Percentiles rank a stretch among this genome's conserved stretches.
Evolutionary conservation across 1,140 invertebrate genomes (phyloP).

Genomic region (Thereuonema tuberculata): DNA sequence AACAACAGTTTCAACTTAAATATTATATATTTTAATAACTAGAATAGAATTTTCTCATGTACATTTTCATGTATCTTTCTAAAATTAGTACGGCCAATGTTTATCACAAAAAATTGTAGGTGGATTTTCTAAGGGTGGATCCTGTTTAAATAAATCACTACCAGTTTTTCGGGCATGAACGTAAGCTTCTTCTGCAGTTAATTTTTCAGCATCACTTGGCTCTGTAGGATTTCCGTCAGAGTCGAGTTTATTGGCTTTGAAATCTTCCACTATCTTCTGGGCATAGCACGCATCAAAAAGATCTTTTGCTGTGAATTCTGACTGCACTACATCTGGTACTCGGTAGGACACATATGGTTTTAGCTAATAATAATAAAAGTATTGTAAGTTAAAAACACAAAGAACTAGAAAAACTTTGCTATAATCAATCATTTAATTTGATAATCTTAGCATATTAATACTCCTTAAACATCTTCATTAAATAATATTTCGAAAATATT

Average conservation of each 20-base stretch:
- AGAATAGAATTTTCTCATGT: too few species aligned
- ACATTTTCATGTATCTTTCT: too few species aligned
- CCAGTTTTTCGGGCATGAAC: slow-evolving; percentile 53
- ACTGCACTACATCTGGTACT: slow-evolving; percentile 52
- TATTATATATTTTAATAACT: too few species aligned
- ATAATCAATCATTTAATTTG: too few species aligned
- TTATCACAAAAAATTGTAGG: too few species aligned
- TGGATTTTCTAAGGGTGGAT: too few species aligned
- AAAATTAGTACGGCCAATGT: too few species aligned
- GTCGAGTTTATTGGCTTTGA: slow-evolving; percentile 51
- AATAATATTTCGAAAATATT: too few species aligned
- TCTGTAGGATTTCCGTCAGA: slow-evolving; percentile 49
- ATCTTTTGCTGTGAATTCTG: slow-evolving; percentile 66
- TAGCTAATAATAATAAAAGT: slow-evolving; percentile 39
- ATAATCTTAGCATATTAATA: too few species aligned
- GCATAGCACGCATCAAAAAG: slow-evolving; percentile 72
- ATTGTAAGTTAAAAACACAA: neutral
- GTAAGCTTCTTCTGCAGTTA: slow-evolving; percentile 54
- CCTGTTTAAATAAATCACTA: slow-evolving; percentile 50
- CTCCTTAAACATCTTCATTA: too few species aligned
- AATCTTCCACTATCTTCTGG: slow-evolving; percentile 63
- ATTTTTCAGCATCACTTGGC: slow-evolving; percentile 53
- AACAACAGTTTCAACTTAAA: too few species aligned
- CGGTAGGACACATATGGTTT: slow-evolving; percentile 90
- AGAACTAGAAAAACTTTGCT: neutral